Evolutionary conservation across 2,888 invertebrate genomes (phyloP), one percentile per base, ranked within the genome.

Genomic region (Drosophila rubida): DNA sequence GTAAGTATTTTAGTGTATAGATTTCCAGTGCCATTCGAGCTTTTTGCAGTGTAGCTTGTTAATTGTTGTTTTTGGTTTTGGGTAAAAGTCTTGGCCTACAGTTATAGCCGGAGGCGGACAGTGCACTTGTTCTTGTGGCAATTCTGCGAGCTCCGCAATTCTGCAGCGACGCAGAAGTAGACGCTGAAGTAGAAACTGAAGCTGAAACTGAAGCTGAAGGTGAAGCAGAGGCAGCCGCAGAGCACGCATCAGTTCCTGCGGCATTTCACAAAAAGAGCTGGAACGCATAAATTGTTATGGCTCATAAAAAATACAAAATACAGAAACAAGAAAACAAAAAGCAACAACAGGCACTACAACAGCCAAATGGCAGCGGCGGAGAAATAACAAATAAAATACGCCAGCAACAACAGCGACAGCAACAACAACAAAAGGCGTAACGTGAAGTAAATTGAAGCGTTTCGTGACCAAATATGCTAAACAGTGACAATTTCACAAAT

Each of bases 401-500:
- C 6, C 25, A 7, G 39, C 45, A 64, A 51, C 45, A 74, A 41
- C 39, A 61, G n/a, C 23, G 54, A 11, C 58, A 70, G 32, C 41
- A 57, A 22, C 39, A 59, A 50, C 44, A 61, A 39, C 19, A 53
- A 58, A 63, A 59, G 63, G 71, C 59, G 59, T 57, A 82, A 58
- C 77, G 76, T 75, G 61, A 63, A 67, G 63, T 71, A 80, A 71
- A 75, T 67, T 74, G 61, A 83, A 80, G 65, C 76, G 59, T 89
- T 81, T 89, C 90, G 90, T 90, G 90, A 90, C 90, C 88, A 86
- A 90, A 90, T 89, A 90, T 90, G 90, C 86, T 90, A 90, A 90
- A 85, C 74, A 90, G 89, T 90, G 88, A 89, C 90, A 90, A 85
- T 89, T 89, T 86, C 81, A 85, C 69, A 85, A 90, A 85, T 87